Evolutionary conservation across 2,797 vertebrate genomes (phyloP).

Genomic region (Podargus strigoides): DNA sequence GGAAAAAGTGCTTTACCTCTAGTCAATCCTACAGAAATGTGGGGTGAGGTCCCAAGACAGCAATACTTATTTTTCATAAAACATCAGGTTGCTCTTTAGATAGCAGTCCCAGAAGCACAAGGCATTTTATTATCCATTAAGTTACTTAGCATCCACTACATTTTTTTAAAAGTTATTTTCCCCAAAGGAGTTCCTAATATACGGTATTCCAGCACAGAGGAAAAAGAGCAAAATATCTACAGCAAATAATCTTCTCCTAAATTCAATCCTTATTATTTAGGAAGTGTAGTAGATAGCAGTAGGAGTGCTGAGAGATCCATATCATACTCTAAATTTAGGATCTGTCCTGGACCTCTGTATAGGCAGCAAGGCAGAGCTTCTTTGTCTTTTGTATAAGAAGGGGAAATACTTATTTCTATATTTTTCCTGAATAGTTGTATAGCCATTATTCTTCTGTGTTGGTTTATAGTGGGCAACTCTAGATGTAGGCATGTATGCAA

Average conservation of each 20-base stretch:
- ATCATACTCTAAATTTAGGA: not conserved
- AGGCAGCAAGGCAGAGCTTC: not conserved
- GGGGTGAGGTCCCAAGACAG: slow-evolving; percentile 60
- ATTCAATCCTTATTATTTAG: slow-evolving; percentile 14
- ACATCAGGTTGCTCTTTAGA: slow-evolving; percentile 73
- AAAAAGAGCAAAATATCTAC: slow-evolving; percentile 40
- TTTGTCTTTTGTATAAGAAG: not conserved
- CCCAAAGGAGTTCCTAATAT: slow-evolving; percentile 63
- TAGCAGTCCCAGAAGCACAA: slow-evolving; percentile 69
- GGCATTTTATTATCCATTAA: slow-evolving; percentile 77
- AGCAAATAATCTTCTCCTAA: slow-evolving; percentile 12
- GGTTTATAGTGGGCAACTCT: not conserved
- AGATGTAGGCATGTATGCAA: not conserved
- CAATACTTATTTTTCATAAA: slow-evolving; percentile 73
- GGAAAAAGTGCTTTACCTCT: slow-evolving; percentile 42
- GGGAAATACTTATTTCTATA: not conserved
- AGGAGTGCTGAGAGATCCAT: not conserved
- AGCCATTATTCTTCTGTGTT: not conserved
- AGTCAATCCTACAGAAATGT: slow-evolving; percentile 60
- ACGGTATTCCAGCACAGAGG: slow-evolving; percentile 37
- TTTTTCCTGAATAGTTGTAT: not conserved
- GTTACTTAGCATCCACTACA: slow-evolving; percentile 67
- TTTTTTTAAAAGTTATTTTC: slow-evolving; percentile 65
- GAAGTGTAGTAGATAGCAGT: not conserved
- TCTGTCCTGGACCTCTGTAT: not conserved